Evolutionary conservation across 2,797 vertebrate genomes (phyloP).

Genomic region (Takifugu ocellatus): DNA sequence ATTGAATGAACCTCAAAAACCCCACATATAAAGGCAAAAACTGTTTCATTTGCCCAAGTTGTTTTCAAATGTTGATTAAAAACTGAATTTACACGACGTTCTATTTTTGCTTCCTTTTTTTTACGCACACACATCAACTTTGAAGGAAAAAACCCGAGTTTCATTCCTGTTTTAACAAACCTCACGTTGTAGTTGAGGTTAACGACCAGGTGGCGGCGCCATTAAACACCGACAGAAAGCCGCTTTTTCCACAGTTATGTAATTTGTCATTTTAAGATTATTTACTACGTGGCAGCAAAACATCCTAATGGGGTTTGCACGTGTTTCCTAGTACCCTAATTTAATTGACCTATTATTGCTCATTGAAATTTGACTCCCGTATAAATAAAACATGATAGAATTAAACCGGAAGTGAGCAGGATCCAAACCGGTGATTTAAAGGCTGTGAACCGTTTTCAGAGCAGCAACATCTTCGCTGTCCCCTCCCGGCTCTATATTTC

Average conservation of each 20-base stretch:
- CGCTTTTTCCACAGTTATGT: neutral
- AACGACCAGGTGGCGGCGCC: conserved; percentile 35
- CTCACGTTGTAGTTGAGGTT: conserved; percentile 25
- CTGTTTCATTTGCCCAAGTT: conserved; percentile 66
- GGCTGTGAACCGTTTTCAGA: conserved; percentile 24
- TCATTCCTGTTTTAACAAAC: neutral
- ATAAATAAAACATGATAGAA: too few species aligned
- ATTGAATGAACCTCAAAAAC: conserved; percentile 53
- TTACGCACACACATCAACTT: neutral
- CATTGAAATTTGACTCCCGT: too few species aligned
- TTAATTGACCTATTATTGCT: too few species aligned
- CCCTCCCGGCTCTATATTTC: conserved; percentile 52
- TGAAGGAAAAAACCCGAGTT: neutral
- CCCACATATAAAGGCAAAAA: conserved; percentile 51
- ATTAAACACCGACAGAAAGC: conserved; percentile 19
- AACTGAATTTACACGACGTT: conserved; percentile 63
- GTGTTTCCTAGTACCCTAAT: too few species aligned
- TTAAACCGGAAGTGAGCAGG: neutral
- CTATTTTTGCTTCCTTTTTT: conserved; percentile 12
- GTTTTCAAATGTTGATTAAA: conserved; percentile 71
- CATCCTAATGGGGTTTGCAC: too few species aligned
- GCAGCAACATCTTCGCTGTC: conserved; percentile 34
- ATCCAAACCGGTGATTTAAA: conserved; percentile 9
- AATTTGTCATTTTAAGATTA: neutral
- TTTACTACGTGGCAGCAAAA: too few species aligned